These are phyloP conservation scores for Gobio occitaniae DNA, from an alignment of 2,797 vertebrate species.

Conservation along the genomic window DNA sequence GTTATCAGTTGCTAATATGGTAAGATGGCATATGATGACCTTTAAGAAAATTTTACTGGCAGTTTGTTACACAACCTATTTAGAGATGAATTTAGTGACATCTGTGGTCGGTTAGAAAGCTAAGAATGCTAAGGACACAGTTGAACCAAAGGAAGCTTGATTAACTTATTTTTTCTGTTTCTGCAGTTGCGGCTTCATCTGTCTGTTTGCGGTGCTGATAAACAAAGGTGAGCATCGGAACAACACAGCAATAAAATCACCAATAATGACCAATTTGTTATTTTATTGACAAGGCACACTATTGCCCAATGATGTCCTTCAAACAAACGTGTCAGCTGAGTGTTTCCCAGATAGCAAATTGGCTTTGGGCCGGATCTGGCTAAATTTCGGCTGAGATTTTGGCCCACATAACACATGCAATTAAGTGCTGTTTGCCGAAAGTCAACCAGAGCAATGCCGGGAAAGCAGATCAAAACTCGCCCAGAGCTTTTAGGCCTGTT, in stretches of 20 bases:
- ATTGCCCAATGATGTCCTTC: too few species aligned
- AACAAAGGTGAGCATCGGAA: not conserved
- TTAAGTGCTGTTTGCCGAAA: too few species aligned
- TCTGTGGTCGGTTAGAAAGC: not conserved
- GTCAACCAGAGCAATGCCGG: too few species aligned
- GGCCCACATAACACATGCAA: not conserved
- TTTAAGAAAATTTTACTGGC: not conserved
- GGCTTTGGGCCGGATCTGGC: not conserved
- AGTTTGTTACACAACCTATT: not conserved
- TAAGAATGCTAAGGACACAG: not conserved
- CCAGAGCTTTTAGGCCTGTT: too few species aligned
- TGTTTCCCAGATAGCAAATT: not conserved
- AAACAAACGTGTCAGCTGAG: too few species aligned
- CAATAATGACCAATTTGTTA: too few species aligned
- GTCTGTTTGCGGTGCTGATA: not conserved
- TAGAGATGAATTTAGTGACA: not conserved
- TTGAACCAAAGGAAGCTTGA: too few species aligned
- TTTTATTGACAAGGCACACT: too few species aligned
- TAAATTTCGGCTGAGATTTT: not conserved
- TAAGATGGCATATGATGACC: not conserved
- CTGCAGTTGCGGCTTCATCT: not conserved
- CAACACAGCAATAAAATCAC: too few species aligned
- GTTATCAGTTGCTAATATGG: not conserved
- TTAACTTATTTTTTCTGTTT: too few species aligned
- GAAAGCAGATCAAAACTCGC: too few species aligned